Percentiles rank a stretch among this genome's conserved stretches.
Conservation (phyloP, 2,888 invertebrate genomes). For the Globia sparganii region DNA sequence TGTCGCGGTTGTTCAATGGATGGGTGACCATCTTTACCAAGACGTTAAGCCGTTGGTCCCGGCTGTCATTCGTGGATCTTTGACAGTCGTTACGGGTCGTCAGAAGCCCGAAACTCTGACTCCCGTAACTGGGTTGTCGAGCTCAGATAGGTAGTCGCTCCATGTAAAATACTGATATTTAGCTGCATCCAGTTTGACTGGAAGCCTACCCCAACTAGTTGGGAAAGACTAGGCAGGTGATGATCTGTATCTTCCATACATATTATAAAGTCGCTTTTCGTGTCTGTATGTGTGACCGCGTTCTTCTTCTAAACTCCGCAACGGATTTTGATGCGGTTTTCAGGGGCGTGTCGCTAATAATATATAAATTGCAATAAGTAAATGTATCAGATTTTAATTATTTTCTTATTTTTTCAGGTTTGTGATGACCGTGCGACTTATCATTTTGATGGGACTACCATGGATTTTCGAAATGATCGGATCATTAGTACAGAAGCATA, state of each 20-base stretch:
- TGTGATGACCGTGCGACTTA: conserved; percentile 90
- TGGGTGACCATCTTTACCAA: background rate
- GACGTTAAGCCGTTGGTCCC: background rate
- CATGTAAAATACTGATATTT: background rate
- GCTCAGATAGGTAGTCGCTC: background rate
- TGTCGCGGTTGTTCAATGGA: background rate
- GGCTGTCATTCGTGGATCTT: background rate
- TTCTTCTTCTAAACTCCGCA: background rate
- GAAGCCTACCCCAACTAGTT: too few species aligned
- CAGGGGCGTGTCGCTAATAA: background rate
- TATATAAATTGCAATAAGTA: background rate
- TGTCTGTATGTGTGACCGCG: background rate
- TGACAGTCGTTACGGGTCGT: background rate
- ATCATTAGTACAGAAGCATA: conserved; percentile 71
- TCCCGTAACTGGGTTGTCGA: background rate
- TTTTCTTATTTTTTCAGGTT: conserved; percentile 84
- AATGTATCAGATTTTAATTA: background rate
- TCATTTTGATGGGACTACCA: conserved; percentile 92
- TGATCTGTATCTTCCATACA: background rate
- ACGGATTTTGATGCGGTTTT: background rate
- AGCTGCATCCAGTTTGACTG: too few species aligned
- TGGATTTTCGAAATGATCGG: conserved; percentile 92
- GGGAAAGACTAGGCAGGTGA: too few species aligned
- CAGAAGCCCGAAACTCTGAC: too few species aligned
- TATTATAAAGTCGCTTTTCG: background rate